Percentiles rank a stretch among this genome's conserved stretches.
Evolutionary conservation across 2,888 invertebrate genomes (phyloP).

Genomic region (Eubasilissa splendida): DNA sequence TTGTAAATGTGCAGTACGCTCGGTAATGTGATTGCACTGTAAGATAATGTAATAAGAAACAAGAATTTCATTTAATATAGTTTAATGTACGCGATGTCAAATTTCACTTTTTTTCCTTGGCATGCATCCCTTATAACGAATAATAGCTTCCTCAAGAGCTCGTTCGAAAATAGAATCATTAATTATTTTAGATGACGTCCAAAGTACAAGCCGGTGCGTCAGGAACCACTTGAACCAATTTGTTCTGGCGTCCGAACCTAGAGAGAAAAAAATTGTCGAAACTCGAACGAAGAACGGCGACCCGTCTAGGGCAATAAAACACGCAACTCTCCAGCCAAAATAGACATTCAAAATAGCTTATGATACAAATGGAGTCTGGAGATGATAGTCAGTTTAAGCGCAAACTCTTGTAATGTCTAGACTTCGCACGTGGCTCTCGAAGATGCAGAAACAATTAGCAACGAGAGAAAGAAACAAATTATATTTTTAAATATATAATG

Average conservation of each 20-base stretch:
- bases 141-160: too few relatives aligned
- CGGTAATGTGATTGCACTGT: too few relatives aligned
- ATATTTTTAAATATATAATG: too few relatives aligned
- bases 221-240: constrained; percentile 5
- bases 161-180: too few relatives aligned
- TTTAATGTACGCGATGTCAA: too few relatives aligned
- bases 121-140: too few relatives aligned
- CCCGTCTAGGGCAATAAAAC: constrained; percentile 36
- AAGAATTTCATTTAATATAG: too few relatives aligned
- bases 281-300: background rate
- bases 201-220: background rate
- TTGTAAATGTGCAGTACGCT: too few relatives aligned
- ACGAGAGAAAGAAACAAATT: background rate
- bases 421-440: background rate
- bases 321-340: constrained; percentile 3
- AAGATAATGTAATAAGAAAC: too few relatives aligned
- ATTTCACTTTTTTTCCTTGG: too few relatives aligned
- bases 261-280: constrained; percentile 24
- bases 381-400: background rate
- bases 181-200: too few relatives aligned
- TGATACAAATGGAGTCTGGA: background rate
- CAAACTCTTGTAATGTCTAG: constrained; percentile 12
- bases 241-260: background rate
- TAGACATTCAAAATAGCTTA: background rate
- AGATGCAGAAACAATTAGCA: constrained; percentile 15